Evolutionary conservation across 2,797 vertebrate species (phyloP), one percentile per base, ranked within the genome.

Genomic region (Jordanella pulchra): DNA sequence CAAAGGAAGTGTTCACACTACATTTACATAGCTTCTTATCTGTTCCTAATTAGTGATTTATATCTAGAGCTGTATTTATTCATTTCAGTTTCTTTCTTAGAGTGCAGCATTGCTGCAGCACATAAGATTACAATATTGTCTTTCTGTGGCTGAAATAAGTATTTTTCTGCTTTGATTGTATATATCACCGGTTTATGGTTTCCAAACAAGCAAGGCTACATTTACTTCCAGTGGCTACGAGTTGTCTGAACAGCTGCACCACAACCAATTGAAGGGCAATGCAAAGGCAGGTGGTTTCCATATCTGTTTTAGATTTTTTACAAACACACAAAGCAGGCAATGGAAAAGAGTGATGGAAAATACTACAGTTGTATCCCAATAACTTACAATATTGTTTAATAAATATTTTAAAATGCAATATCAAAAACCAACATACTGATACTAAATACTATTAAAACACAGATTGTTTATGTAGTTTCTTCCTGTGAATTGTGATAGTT

Each of bases 1-100:
- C 91, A 94, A 93, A 92, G 90, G 88, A 82, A 80, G 66, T 7
- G 58, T 70, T 83, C 51, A 28, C 64, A 48, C 73, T 23, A 27
- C 56, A 91, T 90, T 89, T 92, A 87, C 91, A 91, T 91, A 91
- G 83, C 73, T 87, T 89, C 84, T 90, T 80, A 88, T 87, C 75
- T 89, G 56, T 79, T 89, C 78, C 85, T 91, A 92, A 92, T 93
- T 88, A 90, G 86, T 65, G 56, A 89, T 84, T 80, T 84, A 86
- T 77, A 90, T 90, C 78, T 53, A 71, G 82, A 79, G 65, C 44
- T 68, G 63, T 27, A 75, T 84, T 75, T 71, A 71, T 70, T 73
- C 51, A 28, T 65, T 78, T 69, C 28, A 32, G 32, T 51, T 60
- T 25, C 47, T 32, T 53, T 9, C 30, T 67, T 50, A 39, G 78